Base-by-base conservation (phyloP, 2,888 invertebrate species). In the Mylabris sibirica region DNA sequence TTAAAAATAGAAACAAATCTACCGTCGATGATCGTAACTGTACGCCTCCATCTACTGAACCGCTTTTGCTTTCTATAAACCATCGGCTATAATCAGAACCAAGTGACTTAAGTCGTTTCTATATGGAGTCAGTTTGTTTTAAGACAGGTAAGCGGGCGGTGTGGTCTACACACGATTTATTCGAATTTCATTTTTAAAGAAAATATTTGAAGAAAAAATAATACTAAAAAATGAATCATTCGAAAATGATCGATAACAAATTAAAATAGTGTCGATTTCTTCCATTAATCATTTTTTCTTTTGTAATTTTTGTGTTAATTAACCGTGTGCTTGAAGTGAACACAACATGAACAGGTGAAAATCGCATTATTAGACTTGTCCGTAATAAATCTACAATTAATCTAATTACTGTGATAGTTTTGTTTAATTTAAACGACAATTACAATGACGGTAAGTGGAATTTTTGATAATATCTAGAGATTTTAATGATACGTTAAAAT, bases 291-390 rank as follows among this genome's bases (percentile, higher is more conserved):
- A 35, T 11, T 38, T 38, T 11, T 12, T 38, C 12, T 38, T 38
- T 38, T 2, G 3, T 3, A 38, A 38, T 38, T 34, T 34, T 38
- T 44, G 5, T 44, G 14, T 41, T 41, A 3, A 3, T 41, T 41
- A 35, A 35, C n/a, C 49, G 49, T 59, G 49, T 59, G 65, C 59
- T 62, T 35, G 59, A 57, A 70, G 71, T 64, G 64, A 41, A 49
- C 72, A 67, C 64, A 75, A 69, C 60, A 74, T 74, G 74, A 72
- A 75, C 66, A 72, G 72, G 72, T 74, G 73, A 73, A 70, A 68
- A 71, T 53, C 5, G 3, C 4, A 24, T 53, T 22, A 67, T 67
- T 63, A 63, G 61, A 59, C 22, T 22, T 12, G 4, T 22, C 22
- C 12, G 20, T 5, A 53, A 53, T 24, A 3, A 24, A 53, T 53